Base-by-base conservation (phyloP, 2,113 vertebrate genomes). In the Indicator indicator region DNA sequence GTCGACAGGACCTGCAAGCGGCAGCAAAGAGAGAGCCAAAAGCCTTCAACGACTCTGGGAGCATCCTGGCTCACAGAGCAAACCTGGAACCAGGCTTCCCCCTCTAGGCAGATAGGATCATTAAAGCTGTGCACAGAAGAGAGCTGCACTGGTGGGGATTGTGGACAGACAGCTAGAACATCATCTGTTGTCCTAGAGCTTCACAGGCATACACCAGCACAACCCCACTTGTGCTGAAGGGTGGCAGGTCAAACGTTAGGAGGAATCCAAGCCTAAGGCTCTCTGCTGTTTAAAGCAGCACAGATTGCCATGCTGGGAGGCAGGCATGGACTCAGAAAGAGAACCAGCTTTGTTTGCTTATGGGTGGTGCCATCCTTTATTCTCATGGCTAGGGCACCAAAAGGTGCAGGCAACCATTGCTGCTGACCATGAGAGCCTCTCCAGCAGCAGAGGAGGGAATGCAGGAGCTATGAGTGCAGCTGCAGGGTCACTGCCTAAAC, bases 351-450 rank as follows among this genome's bases (percentile, higher is more conserved):
- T 44, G 11, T 82, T 68, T 78, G 20, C 42, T 79, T 48, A 8
- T 4, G 24, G 27, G 18, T 69, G 74, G 26, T 60, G 50, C 36
- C 13, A 38, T n/a, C 18, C 15, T 73, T 82, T 36, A 5, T 54
- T 64, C 30, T 63, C 48, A 50, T 2, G 10, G 56, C 76, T 83
- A 70, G 42, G 58, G 52, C 32, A 68, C 24, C n/a, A 30, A 55
- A 27, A n/a, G 21, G 9, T 21, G n/a, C 52, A 70, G 8, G 0
- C 3, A 0, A n/a, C 1, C 0, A 46, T 24, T 0, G 9, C 55
- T 1, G 2, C 54, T 64, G 73, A 6, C 24, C 4, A 1, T 4
- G 1, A 65, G 23, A 87, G 40, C 33, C 71, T 36, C 64, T 82
- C 32, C 40, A 32, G 58, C 44, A 74, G 74, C 58, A 89, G 20